These are phyloP conservation scores for Phocides pigmalion DNA, from an alignment of 1,140 invertebrate genomes.

Conservation along the genomic window DNA sequence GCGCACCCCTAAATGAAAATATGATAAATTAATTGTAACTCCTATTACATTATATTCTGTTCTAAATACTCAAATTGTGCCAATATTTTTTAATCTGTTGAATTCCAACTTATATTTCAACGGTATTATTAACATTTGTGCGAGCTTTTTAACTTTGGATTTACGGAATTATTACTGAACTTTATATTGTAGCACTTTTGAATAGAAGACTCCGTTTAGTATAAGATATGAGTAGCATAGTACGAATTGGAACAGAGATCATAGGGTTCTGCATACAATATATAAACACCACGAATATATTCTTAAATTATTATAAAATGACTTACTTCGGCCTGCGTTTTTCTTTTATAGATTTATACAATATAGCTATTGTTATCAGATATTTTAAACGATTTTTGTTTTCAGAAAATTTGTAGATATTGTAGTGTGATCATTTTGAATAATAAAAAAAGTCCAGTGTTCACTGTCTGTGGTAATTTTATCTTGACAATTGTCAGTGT, in stretches of 20 bases:
- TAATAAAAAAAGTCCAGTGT: conserved; percentile 46
- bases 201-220: not conserved
- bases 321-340: not conserved
- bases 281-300: not conserved
- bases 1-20: too few species aligned
- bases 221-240: not conserved
- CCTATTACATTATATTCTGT: too few species aligned
- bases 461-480: conserved; percentile 54
- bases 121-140: too few species aligned
- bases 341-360: too few species aligned
- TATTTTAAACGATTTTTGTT: not conserved
- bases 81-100: not conserved
- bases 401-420: conserved; percentile 30
- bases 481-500: conserved; percentile 38
- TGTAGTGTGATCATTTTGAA: conserved; percentile 19
- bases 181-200: not conserved
- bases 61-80: conserved; percentile 60
- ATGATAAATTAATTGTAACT: too few species aligned
- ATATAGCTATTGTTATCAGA: too few species aligned
- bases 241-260: not conserved
- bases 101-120: not conserved
- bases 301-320: not conserved
- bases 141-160: too few species aligned
- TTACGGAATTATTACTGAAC: not conserved
- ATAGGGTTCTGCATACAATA: not conserved